Evolutionary conservation across 2,113 vertebrate genomes (phyloP).

Genomic region (Archilochus colubris): DNA sequence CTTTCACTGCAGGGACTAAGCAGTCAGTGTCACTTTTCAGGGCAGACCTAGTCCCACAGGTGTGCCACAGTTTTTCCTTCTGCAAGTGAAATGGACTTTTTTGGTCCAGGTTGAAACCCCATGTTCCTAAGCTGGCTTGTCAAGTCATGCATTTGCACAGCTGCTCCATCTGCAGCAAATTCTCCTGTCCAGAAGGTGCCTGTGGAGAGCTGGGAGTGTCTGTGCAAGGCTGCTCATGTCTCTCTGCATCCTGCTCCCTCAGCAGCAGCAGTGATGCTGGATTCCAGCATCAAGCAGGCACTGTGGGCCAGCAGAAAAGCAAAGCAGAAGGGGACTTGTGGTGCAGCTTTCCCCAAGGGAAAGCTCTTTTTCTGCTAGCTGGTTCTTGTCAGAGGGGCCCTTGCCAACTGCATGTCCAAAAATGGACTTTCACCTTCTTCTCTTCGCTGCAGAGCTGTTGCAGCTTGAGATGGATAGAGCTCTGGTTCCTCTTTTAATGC

Average conservation of each 20-base stretch:
- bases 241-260: not conserved
- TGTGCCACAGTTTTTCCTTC: no score
- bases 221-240: accelerated
- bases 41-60: not conserved
- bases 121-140: not conserved
- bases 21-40: accelerated
- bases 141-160: accelerated
- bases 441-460: not conserved
- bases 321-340: not conserved
- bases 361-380: not conserved
- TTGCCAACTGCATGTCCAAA: not conserved
- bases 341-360: not conserved
- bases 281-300: not conserved
- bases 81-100: accelerated
- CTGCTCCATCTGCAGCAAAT: not conserved
- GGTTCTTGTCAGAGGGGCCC: not conserved
- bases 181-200: not conserved
- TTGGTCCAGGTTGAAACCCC: not conserved
- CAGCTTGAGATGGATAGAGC: not conserved
- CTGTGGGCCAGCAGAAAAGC: not conserved
- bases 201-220: not conserved
- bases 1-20: no score
- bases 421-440: not conserved
- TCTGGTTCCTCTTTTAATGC: not conserved
- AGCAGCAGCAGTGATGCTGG: not conserved